Percentiles rank a stretch among this genome's conserved stretches.
Conservation (phyloP, 1,140 invertebrate species). For the Euwallacea fornicatus region DNA sequence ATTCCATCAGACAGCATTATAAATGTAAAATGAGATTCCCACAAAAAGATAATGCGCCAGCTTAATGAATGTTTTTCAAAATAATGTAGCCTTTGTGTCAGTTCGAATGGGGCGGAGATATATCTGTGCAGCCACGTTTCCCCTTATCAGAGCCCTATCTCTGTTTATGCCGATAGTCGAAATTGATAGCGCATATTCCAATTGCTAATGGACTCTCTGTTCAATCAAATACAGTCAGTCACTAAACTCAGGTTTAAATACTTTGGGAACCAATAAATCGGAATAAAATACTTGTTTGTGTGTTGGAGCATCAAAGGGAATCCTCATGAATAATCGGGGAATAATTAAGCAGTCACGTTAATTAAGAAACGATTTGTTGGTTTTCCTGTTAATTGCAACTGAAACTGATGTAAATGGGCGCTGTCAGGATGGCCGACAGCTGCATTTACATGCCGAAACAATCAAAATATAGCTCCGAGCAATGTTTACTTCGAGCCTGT, state of each 20-base stretch:
- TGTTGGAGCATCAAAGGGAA: slow-evolving; percentile 8
- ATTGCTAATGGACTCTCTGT: slow-evolving; percentile 12
- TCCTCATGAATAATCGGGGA: slow-evolving; percentile 15
- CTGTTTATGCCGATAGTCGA: slow-evolving; percentile 31
- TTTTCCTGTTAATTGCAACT: slow-evolving; percentile 31
- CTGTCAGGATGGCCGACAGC: slow-evolving; percentile 7
- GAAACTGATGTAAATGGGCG: slow-evolving; percentile 24
- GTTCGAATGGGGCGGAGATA: slow-evolving; percentile 31
- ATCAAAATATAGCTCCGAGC: too few species aligned
- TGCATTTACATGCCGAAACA: slow-evolving; percentile 2
- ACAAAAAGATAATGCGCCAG: slow-evolving; percentile 33
- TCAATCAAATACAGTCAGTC: slow-evolving; percentile 1
- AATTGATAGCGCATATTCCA: slow-evolving; percentile 31
- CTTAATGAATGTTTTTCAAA: slow-evolving; percentile 39
- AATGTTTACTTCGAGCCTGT: too few species aligned
- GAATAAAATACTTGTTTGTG: slow-evolving; percentile 3
- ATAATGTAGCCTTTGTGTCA: slow-evolving; percentile 37
- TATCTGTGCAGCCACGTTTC: slow-evolving; percentile 31
- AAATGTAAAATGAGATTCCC: slow-evolving; percentile 38
- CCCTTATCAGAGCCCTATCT: slow-evolving; percentile 24
- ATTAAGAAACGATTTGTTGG: slow-evolving; percentile 29
- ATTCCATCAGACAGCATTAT: slow-evolving; percentile 32
- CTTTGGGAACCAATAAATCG: not conserved
- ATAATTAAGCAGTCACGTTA: slow-evolving; percentile 25
- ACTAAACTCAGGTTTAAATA: too few species aligned